Evolutionary conservation across 2,888 invertebrate species (phyloP).

Genomic region (Lymantria monacha): DNA sequence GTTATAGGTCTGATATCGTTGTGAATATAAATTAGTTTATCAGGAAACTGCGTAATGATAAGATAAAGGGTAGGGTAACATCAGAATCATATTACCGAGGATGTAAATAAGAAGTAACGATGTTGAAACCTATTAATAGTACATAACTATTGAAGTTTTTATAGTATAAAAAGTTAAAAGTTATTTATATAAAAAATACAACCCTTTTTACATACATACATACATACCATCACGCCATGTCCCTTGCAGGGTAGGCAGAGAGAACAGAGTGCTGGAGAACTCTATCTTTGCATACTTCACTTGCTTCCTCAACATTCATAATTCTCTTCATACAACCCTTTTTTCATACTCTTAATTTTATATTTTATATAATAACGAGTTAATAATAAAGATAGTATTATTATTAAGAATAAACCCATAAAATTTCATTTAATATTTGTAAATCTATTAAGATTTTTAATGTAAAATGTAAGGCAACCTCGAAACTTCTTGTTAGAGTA

Average conservation of each 20-base stretch:
- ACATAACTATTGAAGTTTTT: not conserved
- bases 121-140: not conserved
- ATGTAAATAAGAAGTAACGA: constrained; percentile 11
- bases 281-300: no score
- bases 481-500: constrained; percentile 41
- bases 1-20: constrained; percentile 25
- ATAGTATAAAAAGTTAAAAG: not conserved
- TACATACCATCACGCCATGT: no score
- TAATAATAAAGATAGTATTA: no score
- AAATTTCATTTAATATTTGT: constrained; percentile 8
- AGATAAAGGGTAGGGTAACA: constrained; percentile 48
- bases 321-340: no score
- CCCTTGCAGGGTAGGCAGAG: no score
- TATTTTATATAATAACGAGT: no score
- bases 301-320: no score
- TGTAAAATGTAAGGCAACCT: constrained; percentile 21
- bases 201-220: no score
- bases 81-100: constrained; percentile 26
- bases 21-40: constrained; percentile 47
- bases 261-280: no score
- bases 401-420: not conserved
- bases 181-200: not conserved
- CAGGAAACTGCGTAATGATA: constrained; percentile 41
- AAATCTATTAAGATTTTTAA: constrained; percentile 15
- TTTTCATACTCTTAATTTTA: no score